A percentile compares a stretch with the other conserved stretches of the same genome.
phyloP scores from a whole-genome alignment of 2,797 vertebrate genomes.

The Lagocephalus sceleratus region DNA sequence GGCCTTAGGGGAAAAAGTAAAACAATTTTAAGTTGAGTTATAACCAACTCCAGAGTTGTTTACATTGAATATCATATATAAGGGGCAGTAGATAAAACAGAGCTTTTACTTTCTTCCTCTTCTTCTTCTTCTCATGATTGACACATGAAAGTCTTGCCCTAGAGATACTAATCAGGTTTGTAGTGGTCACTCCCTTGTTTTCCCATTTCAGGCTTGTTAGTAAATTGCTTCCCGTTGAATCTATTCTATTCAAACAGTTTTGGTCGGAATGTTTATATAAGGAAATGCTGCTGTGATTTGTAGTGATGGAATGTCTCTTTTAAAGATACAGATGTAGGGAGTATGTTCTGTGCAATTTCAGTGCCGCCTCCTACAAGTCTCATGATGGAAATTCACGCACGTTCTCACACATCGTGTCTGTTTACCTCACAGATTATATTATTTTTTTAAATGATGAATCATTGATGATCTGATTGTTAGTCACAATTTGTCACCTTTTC shows the following conservation, averaged over 20 bases:
- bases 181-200: slow-evolving; percentile 56
- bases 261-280: slow-evolving; percentile 58
- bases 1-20: too few relatives aligned
- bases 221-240: slow-evolving; percentile 64
- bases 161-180: slow-evolving; percentile 49
- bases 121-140: slow-evolving; percentile 36
- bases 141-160: slow-evolving; percentile 15
- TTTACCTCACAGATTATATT: neutral
- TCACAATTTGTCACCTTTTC: too few relatives aligned
- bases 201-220: slow-evolving; percentile 56
- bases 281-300: slow-evolving; percentile 65
- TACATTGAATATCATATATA: slow-evolving; percentile 17
- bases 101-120: too few relatives aligned
- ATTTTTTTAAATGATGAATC: neutral
- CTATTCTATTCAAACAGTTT: slow-evolving; percentile 49
- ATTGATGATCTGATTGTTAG: too few relatives aligned
- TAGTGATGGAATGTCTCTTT: slow-evolving; percentile 51
- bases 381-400: slow-evolving; percentile 9
- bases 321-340: slow-evolving; percentile 44
- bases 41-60: slow-evolving; percentile 20
- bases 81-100: slow-evolving; percentile 9
- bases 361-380: slow-evolving; percentile 34
- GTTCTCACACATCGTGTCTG: too few relatives aligned
- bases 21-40: too few relatives aligned
- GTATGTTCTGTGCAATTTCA: slow-evolving; percentile 28